Evolutionary conservation across 2,113 vertebrate species (phyloP).

Genomic region (Neotragus moschatus): DNA sequence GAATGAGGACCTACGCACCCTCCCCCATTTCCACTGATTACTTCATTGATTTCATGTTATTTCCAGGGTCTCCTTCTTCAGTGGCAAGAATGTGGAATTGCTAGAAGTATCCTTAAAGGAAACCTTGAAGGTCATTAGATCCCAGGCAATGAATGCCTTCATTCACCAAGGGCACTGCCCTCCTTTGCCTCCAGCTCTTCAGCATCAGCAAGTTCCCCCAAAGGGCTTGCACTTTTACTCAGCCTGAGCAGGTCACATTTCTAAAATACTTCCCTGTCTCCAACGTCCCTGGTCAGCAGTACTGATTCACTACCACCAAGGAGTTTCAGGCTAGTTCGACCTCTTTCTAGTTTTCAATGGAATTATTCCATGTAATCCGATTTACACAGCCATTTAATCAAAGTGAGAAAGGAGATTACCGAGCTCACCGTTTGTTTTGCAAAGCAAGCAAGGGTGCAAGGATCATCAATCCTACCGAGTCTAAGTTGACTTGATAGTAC

Average conservation of each 20-base stretch:
- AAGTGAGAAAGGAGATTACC: constrained; percentile 63
- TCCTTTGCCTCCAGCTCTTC: constrained; percentile 47
- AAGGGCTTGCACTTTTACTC: constrained; percentile 71
- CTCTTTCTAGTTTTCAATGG: constrained; percentile 70
- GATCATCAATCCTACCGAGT: constrained; percentile 53
- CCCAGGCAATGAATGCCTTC: constrained; percentile 44
- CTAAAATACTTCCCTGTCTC: constrained; percentile 67
- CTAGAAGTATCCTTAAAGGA: constrained; percentile 60
- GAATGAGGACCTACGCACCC: background rate
- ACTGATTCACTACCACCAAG: constrained; percentile 27
- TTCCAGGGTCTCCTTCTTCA: constrained; percentile 43
- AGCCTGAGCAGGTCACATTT: constrained; percentile 67
- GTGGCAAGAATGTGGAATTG: constrained; percentile 20
- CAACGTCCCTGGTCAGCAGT: constrained; percentile 58
- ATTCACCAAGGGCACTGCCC: constrained; percentile 58
- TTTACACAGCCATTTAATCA: constrained; percentile 71
- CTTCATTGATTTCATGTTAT: constrained; percentile 40
- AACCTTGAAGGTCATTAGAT: constrained; percentile 64
- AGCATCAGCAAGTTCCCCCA: constrained; percentile 63
- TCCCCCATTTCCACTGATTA: background rate
- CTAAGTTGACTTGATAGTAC: constrained; percentile 50
- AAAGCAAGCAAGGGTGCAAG: constrained; percentile 62
- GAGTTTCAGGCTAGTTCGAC: constrained; percentile 34
- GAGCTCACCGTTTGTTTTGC: constrained; percentile 58
- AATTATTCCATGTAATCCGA: constrained; percentile 74